Percentiles rank a stretch among this genome's conserved stretches.
Evolutionary conservation across 1,140 invertebrate species (phyloP).

Genomic region (Bombus vancouverensis): DNA sequence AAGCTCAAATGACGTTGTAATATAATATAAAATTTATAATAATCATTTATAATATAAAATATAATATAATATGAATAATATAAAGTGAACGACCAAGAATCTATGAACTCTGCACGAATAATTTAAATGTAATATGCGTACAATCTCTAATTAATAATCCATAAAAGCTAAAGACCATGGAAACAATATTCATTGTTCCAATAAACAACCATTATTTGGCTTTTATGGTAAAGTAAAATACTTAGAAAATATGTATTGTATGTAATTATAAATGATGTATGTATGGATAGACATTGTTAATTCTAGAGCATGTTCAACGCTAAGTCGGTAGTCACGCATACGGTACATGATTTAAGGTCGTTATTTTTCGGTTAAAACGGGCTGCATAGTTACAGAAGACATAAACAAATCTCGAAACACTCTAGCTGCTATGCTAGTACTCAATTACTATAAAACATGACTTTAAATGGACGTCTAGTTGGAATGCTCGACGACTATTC

Average conservation of each 20-base stretch:
- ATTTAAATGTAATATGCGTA: background rate
- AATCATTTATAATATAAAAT: too few species aligned
- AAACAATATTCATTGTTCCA: background rate
- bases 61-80: too few species aligned
- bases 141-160: background rate
- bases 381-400: background rate
- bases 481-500: background rate
- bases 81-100: too few species aligned
- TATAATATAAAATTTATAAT: too few species aligned
- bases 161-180: background rate
- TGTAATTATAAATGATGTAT: too few species aligned
- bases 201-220: background rate
- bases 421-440: background rate
- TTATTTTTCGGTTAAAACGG: background rate
- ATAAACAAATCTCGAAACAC: conserved; percentile 1
- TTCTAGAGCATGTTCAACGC: background rate
- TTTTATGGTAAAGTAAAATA: too few species aligned
- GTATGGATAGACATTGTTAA: background rate
- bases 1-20: too few species aligned
- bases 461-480: background rate
- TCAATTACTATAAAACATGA: background rate
- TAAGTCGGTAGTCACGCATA: background rate
- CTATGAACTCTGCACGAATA: background rate
- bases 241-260: too few species aligned
- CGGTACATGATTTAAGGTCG: background rate